Percentiles rank a stretch among this genome's conserved stretches.
These are phyloP conservation scores for Coenonympha glycerion DNA, from an alignment of 2,888 invertebrate genomes.

Conservation along the genomic window DNA sequence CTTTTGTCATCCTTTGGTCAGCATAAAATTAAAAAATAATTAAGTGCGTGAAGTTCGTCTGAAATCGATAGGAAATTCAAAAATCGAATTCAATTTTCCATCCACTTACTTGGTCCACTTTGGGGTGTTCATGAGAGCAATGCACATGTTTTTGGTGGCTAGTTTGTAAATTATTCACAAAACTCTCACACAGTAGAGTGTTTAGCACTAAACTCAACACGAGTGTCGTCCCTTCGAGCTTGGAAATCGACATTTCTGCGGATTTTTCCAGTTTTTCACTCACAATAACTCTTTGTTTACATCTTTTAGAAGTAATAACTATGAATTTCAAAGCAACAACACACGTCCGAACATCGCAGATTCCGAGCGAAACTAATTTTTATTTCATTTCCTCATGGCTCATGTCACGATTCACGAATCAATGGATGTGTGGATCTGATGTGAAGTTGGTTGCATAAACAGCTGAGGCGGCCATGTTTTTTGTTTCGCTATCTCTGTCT, in stretches of 20 bases:
- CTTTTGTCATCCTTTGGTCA: not conserved
- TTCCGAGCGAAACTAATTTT: conserved; percentile 7
- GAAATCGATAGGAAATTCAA: conserved; percentile 4
- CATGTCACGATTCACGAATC: conserved; percentile 15
- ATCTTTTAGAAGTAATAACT: conserved; percentile 41
- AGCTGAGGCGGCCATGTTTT: conserved; percentile 21
- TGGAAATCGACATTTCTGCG: conserved; percentile 39
- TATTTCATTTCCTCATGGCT: too few species aligned
- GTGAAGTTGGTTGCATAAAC: conserved; percentile 19
- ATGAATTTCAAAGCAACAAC: not conserved
- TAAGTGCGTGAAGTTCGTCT: not conserved
- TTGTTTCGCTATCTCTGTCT: conserved; percentile 1
- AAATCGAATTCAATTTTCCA: not conserved
- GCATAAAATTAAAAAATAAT: not conserved
- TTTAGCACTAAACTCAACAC: conserved; percentile 35
- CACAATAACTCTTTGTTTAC: conserved; percentile 52
- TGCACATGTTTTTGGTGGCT: conserved; percentile 57
- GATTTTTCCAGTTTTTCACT: conserved; percentile 26
- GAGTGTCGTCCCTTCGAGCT: conserved; percentile 30
- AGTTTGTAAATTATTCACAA: conserved; percentile 37
- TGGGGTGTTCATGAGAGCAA: conserved; percentile 81
- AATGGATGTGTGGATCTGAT: not conserved
- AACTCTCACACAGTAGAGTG: conserved; percentile 35
- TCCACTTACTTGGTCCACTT: conserved; percentile 79
- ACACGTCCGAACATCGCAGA: conserved; percentile 9